Conservation (phyloP, 2,888 invertebrate genomes). For the Cataglyphis rosenhaueri region DNA sequence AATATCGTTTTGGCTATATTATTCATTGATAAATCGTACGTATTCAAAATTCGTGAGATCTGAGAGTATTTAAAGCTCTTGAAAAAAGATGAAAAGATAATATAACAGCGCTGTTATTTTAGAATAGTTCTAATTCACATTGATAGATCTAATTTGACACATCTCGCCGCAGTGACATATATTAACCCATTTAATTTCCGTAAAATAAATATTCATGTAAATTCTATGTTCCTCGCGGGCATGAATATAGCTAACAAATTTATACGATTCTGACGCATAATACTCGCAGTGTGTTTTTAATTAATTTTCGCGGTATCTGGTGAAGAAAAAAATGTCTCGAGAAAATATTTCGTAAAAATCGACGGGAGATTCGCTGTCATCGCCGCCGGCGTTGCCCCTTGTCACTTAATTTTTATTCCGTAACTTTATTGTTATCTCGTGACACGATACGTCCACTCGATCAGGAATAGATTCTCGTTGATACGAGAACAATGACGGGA, state of each 20-base stretch:
- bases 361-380: neutral
- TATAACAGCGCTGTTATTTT: neutral
- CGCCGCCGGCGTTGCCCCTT: neutral
- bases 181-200: conserved; percentile 44
- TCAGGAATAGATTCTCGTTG: conserved; percentile 20
- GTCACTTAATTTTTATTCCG: conserved; percentile 33
- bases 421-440: conserved; percentile 19
- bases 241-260: neutral
- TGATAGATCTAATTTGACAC: conserved; percentile 33
- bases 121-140: conserved; percentile 20
- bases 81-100: neutral
- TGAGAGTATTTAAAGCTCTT: conserved; percentile 22
- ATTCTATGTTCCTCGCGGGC: neutral
- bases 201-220: conserved; percentile 23
- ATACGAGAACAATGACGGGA: conserved; percentile 16
- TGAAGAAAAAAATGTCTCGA: neutral
- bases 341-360: conserved; percentile 18
- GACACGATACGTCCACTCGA: conserved; percentile 12
- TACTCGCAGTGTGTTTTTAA: neutral
- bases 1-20: conserved; percentile 14
- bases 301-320: conserved; percentile 13
- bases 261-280: neutral
- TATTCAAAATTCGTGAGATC: neutral
- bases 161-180: conserved; percentile 11
- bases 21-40: conserved; percentile 16